Evolutionary conservation across 1,140 invertebrate genomes (phyloP).

Genomic region (Drosophila sproati): DNA sequence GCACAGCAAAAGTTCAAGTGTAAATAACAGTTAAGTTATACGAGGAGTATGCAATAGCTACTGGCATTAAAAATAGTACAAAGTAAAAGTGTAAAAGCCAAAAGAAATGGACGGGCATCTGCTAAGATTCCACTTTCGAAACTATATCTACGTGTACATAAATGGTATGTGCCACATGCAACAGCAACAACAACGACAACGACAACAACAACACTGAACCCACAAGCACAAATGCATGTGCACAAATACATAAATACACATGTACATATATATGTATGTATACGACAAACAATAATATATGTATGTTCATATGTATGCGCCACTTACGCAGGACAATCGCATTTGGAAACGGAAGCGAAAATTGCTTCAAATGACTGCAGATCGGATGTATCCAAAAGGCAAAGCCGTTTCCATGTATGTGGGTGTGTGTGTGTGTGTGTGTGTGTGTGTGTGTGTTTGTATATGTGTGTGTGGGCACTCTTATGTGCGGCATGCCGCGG

Average conservation of each 20-base stretch:
- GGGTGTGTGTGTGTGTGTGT: background rate
- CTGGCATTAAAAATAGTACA: conserved; percentile 22
- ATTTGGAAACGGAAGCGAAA: conserved; percentile 69
- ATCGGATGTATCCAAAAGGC: conserved; percentile 65
- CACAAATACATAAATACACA: background rate
- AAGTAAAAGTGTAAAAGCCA: conserved; percentile 10
- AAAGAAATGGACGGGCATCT: conserved; percentile 7
- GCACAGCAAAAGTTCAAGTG: conserved; percentile 42
- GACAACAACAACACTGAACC: background rate
- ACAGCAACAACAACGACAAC: conserved; percentile 5
- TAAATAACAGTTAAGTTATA: conserved; percentile 60
- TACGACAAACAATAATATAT: background rate
- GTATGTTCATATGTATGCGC: conserved; percentile 18
- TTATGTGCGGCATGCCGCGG: conserved; percentile 12
- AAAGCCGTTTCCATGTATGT: conserved; percentile 30
- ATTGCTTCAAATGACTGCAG: conserved; percentile 68
- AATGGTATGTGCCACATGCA: too few relatives aligned
- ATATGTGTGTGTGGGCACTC: background rate
- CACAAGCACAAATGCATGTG: background rate
- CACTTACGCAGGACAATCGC: conserved; percentile 65
- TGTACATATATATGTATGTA: background rate
- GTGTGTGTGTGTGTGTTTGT: background rate
- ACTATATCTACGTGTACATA: conserved; percentile 8
- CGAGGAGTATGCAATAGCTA: conserved; percentile 27
- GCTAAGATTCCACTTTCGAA: conserved; percentile 3